phyloP scores from a whole-genome alignment of 2,797 vertebrate species.

The Phrynocephalus forsythii region DNA sequence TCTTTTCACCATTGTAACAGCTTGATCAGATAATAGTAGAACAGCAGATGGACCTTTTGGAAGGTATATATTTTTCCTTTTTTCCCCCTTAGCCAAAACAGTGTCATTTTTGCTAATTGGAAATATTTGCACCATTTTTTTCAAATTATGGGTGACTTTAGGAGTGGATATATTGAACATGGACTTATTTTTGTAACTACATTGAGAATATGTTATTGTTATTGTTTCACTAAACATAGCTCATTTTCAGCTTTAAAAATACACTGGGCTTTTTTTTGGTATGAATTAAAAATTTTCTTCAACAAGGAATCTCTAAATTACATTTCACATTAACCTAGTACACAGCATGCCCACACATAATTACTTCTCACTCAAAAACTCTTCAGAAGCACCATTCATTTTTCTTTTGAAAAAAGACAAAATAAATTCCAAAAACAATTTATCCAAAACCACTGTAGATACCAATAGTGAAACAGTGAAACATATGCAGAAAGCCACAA shows the following conservation, averaged over 20 bases:
- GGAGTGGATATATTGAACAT: background rate
- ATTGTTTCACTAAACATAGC: background rate
- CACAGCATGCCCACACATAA: background rate
- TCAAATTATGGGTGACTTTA: background rate
- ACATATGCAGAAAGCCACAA: too few relatives aligned
- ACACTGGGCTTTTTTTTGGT: too few relatives aligned
- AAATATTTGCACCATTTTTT: background rate
- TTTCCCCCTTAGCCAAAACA: background rate
- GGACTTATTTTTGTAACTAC: background rate
- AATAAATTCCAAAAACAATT: background rate
- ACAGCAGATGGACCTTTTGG: conserved; percentile 85
- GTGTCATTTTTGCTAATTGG: background rate
- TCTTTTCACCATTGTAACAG: conserved; percentile 63
- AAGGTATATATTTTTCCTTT: conserved; percentile 73
- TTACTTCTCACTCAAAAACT: background rate
- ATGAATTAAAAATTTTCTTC: background rate
- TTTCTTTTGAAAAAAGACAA: background rate
- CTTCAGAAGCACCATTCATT: background rate
- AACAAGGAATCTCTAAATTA: background rate
- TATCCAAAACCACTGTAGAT: background rate
- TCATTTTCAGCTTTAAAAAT: background rate
- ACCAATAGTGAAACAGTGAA: background rate
- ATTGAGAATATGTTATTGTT: too few relatives aligned
- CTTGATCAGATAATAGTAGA: conserved; percentile 85
- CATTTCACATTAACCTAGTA: background rate